Conservation (phyloP, 2,888 invertebrate species). For the Mellilla xanthometata region DNA sequence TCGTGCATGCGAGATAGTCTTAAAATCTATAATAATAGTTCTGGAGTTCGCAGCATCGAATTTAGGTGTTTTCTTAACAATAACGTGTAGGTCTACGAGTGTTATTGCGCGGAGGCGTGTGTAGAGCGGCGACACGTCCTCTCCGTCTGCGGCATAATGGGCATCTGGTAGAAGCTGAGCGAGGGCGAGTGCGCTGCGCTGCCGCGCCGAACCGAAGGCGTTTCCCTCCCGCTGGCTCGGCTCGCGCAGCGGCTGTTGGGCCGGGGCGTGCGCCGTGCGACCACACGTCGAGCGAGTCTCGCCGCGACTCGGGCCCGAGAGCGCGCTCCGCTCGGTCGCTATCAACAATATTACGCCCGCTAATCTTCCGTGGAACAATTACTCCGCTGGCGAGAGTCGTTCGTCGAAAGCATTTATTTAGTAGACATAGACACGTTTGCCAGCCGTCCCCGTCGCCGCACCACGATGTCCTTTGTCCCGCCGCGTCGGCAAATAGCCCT, state of each 20-base stretch:
- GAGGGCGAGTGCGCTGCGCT: constrained; percentile 10
- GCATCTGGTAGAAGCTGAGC: constrained; percentile 50
- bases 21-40: constrained; percentile 81
- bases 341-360: constrained; percentile 57
- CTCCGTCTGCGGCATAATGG: constrained; percentile 55
- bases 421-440: constrained; percentile 41
- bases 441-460: constrained; percentile 28
- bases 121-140: constrained; percentile 47
- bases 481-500: constrained; percentile 44
- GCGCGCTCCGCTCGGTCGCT: constrained; percentile 38
- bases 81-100: constrained; percentile 41
- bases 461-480: constrained; percentile 49
- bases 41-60: constrained; percentile 62
- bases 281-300: constrained; percentile 60
- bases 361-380: constrained; percentile 65
- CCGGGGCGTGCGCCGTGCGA: constrained; percentile 68
- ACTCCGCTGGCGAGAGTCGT: constrained; percentile 49
- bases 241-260: constrained; percentile 56
- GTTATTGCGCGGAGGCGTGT: constrained; percentile 43
- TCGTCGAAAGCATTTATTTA: constrained; percentile 46
- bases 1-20: constrained; percentile 81
- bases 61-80: constrained; percentile 48
- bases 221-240: constrained; percentile 71
- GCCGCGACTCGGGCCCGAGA: constrained; percentile 36
- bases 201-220: constrained; percentile 55